A percentile compares a stretch with the other conserved stretches of the same genome.
These are phyloP conservation scores for Dorcus hopei DNA, from an alignment of 2,888 invertebrate species.

Conservation along the genomic window DNA sequence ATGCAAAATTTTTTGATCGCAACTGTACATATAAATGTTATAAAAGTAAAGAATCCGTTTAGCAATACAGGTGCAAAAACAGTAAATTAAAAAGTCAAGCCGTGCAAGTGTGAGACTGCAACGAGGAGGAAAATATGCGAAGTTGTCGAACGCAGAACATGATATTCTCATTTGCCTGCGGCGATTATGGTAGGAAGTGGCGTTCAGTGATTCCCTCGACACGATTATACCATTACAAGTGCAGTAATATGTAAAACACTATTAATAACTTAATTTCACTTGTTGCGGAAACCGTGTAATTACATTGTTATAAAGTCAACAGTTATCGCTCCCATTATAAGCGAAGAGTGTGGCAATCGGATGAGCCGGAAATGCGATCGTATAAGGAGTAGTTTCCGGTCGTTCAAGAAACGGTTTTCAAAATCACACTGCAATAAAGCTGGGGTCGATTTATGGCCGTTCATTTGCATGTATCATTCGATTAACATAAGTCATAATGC, in stretches of 20 bases:
- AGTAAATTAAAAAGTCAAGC: too few relatives aligned
- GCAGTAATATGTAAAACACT: conserved; percentile 38
- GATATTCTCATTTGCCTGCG: conserved; percentile 40
- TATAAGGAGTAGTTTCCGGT: conserved; percentile 18
- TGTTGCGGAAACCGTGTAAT: conserved; percentile 27
- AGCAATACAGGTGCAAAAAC: too few relatives aligned
- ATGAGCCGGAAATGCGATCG: conserved; percentile 22
- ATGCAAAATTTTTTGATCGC: too few relatives aligned
- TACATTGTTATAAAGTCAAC: conserved; percentile 24
- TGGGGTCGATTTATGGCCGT: conserved; percentile 26
- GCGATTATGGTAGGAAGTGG: conserved; percentile 36
- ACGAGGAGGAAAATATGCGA: not conserved
- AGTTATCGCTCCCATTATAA: conserved; percentile 27
- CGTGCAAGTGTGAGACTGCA: too few relatives aligned
- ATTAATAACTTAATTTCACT: conserved; percentile 39
- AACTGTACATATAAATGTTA: too few relatives aligned
- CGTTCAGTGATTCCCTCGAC: conserved; percentile 24
- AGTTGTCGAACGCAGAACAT: conserved; percentile 25
- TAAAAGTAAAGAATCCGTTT: too few relatives aligned
- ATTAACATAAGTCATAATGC: conserved; percentile 31
- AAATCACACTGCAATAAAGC: conserved; percentile 25
- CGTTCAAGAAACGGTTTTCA: conserved; percentile 23
- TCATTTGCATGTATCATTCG: conserved; percentile 28
- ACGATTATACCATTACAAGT: conserved; percentile 38
- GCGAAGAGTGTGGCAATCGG: conserved; percentile 22